Conservation (phyloP, 2,888 invertebrate genomes). For the Didymodactylos carnosus region DNA sequence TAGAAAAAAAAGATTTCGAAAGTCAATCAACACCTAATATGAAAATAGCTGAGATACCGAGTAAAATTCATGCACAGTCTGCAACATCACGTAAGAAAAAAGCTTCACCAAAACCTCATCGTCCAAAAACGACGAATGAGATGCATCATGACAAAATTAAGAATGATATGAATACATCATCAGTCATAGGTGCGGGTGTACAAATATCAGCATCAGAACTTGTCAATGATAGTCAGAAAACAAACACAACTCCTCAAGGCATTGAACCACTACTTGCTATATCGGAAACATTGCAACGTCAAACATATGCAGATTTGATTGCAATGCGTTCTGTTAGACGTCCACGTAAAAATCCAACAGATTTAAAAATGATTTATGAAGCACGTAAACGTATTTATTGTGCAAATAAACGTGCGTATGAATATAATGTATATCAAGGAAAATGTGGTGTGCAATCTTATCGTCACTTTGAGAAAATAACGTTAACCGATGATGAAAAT, state of each 20-base stretch:
- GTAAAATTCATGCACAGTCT: neutral
- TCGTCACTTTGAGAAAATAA: neutral
- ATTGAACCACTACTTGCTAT: neutral
- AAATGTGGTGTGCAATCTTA: neutral
- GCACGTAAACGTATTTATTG: neutral
- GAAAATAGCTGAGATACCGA: neutral
- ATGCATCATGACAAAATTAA: neutral
- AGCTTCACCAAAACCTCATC: neutral
- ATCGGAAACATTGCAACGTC: neutral
- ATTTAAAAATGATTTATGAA: neutral
- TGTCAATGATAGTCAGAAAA: neutral
- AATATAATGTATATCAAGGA: neutral
- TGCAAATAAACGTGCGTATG: neutral
- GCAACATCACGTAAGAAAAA: neutral
- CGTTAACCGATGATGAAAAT: too few relatives aligned
- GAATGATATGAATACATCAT: neutral
- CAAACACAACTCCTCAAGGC: neutral
- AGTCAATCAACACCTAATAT: neutral
- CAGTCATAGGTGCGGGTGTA: neutral
- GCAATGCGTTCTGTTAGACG: neutral
- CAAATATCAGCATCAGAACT: too few relatives aligned
- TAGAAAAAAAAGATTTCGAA: neutral
- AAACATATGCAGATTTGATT: neutral
- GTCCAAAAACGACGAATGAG: neutral
- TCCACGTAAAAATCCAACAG: neutral